A percentile compares a stretch with the other conserved stretches of the same genome.
Evolutionary conservation across 2,888 invertebrate genomes (phyloP).

Genomic region (Nemurella pictetii): DNA sequence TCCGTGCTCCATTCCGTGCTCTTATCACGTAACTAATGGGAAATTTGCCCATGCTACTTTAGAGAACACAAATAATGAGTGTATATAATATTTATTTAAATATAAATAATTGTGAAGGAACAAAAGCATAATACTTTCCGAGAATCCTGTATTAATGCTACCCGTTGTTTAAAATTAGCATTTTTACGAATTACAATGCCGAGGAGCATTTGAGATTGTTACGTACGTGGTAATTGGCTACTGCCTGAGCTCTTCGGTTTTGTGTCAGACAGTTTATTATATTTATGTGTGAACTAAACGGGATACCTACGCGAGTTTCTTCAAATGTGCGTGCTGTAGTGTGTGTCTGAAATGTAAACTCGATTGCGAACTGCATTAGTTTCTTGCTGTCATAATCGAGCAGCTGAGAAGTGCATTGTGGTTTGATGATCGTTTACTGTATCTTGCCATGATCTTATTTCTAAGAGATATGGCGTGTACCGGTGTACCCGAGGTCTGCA

Average conservation of each 20-base stretch:
- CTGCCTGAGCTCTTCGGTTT: background rate
- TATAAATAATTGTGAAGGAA: background rate
- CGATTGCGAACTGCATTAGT: background rate
- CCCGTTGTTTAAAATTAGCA: background rate
- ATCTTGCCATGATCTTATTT: background rate
- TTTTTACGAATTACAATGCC: background rate
- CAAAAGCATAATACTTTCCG: background rate
- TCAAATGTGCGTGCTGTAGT: background rate
- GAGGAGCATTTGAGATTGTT: background rate
- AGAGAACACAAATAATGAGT: background rate
- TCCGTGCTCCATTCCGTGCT: background rate
- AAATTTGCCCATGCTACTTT: background rate
- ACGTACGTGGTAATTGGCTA: background rate
- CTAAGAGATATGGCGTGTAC: no score
- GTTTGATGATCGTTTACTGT: no score
- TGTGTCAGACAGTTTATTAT: background rate
- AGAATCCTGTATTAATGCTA: background rate
- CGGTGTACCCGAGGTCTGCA: background rate
- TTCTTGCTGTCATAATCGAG: background rate
- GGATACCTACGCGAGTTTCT: background rate
- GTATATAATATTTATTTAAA: background rate
- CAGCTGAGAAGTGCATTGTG: background rate
- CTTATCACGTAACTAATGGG: background rate
- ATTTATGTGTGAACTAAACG: slow-evolving; percentile 18
- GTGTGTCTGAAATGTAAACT: background rate